These are phyloP conservation scores for Hydropsyche tenuis DNA, from an alignment of 1,140 invertebrate species.

Conservation along the genomic window DNA sequence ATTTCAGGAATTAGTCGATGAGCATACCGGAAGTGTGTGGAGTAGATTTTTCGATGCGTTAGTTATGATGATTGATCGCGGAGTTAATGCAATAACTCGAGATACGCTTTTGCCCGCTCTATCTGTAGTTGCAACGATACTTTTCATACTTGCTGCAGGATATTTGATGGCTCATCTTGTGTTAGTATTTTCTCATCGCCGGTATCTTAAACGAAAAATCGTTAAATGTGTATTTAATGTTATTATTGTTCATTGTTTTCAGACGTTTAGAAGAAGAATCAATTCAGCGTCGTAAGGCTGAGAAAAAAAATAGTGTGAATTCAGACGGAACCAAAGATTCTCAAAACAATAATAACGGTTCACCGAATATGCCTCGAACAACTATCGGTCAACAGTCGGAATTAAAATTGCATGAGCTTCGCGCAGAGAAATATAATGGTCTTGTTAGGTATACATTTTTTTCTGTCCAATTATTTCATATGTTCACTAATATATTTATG, in stretches of 20 bases:
- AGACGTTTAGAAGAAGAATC: conserved; percentile 82
- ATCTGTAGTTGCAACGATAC: conserved; percentile 82
- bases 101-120: conserved; percentile 82
- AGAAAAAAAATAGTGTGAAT: conserved; percentile 56
- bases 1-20: conserved; percentile 75
- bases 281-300: conserved; percentile 69
- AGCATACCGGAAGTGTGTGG: conserved; percentile 77
- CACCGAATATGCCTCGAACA: conserved; percentile 40
- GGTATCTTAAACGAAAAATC: too few species aligned
- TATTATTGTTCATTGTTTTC: too few species aligned
- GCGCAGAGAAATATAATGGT: conserved; percentile 95
- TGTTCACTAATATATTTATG: too few species aligned
- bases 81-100: conserved; percentile 76
- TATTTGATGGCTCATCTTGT: conserved; percentile 91
- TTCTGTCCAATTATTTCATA: too few species aligned
- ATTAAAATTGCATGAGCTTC: conserved; percentile 87
- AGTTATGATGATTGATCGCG: conserved; percentile 74
- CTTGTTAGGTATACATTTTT: conserved; percentile 71
- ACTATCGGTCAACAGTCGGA: conserved; percentile 64
- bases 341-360: conserved; percentile 59
- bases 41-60: conserved; percentile 72
- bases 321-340: conserved; percentile 35
- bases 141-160: conserved; percentile 80
- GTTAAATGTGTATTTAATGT: conserved; percentile 27
- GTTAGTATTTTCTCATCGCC: too few species aligned